A percentile compares a stretch with the other conserved stretches of the same genome.
These are phyloP conservation scores for Hoplias malabaricus DNA, from an alignment of 2,113 vertebrate species.

Conservation along the genomic window DNA sequence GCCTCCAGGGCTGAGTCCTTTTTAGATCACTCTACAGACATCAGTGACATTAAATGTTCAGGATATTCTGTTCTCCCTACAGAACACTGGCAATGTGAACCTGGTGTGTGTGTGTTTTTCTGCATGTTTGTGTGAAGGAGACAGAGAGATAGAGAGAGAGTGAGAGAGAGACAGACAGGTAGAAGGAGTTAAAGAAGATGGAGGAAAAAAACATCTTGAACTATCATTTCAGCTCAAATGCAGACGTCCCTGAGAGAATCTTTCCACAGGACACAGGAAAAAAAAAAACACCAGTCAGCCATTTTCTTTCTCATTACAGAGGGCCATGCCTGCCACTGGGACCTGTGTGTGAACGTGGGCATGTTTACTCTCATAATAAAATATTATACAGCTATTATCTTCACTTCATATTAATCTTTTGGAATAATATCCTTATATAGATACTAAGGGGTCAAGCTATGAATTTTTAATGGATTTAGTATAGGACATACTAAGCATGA, in stretches of 20 bases:
- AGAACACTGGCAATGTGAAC: background rate
- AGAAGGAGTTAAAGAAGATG: conserved; percentile 2
- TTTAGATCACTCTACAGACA: background rate
- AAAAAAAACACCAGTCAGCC: conserved; percentile 62
- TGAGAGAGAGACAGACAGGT: conserved; percentile 1
- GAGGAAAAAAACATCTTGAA: conserved; percentile 66
- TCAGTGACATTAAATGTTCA: conserved; percentile 41
- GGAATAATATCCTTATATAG: too few species aligned
- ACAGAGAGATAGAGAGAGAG: background rate
- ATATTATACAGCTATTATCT: background rate
- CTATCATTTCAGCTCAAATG: conserved; percentile 58
- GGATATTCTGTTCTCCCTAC: conserved; percentile 43
- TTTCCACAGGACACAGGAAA: conserved; percentile 61
- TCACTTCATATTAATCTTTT: background rate
- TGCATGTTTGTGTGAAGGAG: background rate
- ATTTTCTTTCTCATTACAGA: conserved; percentile 59
- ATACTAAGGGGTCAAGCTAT: too few species aligned
- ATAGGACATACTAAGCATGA: too few species aligned
- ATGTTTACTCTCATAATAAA: background rate
- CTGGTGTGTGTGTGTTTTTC: conserved; percentile 1
- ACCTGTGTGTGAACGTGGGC: too few species aligned
- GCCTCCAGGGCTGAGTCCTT: background rate
- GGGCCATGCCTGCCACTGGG: conserved; percentile 40
- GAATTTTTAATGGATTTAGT: too few species aligned
- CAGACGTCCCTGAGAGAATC: conserved; percentile 47